Base-by-base conservation (phyloP, 2,113 vertebrate species). In the Epinephelus fuscoguttatus region DNA sequence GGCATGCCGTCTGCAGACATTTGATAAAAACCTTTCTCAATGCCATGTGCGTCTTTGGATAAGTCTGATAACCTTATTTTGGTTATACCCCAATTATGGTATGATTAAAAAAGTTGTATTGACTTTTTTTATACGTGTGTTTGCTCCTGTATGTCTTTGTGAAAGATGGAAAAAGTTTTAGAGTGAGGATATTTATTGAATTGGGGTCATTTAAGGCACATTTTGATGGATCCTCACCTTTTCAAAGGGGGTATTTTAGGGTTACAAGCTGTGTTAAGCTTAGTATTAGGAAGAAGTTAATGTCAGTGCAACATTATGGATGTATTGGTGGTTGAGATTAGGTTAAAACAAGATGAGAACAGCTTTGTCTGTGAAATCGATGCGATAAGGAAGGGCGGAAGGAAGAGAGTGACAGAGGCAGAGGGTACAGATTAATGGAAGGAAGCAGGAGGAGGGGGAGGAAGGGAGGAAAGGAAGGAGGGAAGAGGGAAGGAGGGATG, bases 1-100 rank as follows among this genome's bases (percentile, higher is more conserved):
- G 64, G 57, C 68, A 64, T 71, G 11, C 62, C 53, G 66, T 55
- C 70, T 90, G 84, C 79, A 75, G 69, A 56, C 45, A 14, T 63
- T 49, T 53, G 81, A 88, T 81, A 63, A 81, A 56, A 37, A 71
- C 27, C 17, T 59, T 40, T 15, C 49, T 78, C 23, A 25, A 1
- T n/a, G 78, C 67, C 80, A 40, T 42, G 56, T 69, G 47, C 55
- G 33, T 47, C 23, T 75, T 72, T 75, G 69, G 60, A 80, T 70
- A 37, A 55, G 67, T 18, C 68, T 27, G 67, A 77, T 71, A 57
- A 70, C 61, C 52, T 57, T 60, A 30, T 61, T 70, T 72, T 0
- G 11, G 56, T 80, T 73, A 30, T n/a, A 40, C 11, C 21, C 49
- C 7, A 56, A 27, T 78, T 56, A 25, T 45, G 4, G 50, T 12